Conservation (phyloP, 2,888 invertebrate genomes). For the Apamea monoglypha region DNA sequence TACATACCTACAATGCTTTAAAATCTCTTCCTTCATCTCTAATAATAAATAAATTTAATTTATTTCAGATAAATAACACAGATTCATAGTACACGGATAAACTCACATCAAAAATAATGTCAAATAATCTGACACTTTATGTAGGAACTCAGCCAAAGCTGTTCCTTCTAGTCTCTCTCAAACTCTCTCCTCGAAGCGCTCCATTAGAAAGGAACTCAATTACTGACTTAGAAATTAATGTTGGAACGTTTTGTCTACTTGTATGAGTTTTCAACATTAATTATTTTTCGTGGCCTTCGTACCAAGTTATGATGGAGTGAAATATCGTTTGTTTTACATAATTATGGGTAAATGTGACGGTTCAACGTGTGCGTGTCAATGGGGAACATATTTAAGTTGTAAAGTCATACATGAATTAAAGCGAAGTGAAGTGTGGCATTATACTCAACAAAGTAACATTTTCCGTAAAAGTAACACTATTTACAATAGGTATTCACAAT, state of each 20-base stretch:
- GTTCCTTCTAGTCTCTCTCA: conserved; percentile 39
- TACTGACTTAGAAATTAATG: conserved; percentile 66
- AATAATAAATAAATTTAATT: too few species aligned
- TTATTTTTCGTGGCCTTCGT: conserved; percentile 67
- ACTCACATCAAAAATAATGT: too few species aligned
- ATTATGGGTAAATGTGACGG: conserved; percentile 43
- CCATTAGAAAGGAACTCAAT: conserved; percentile 64
- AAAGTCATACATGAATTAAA: background rate
- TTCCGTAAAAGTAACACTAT: background rate
- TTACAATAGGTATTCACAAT: background rate
- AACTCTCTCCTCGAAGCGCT: conserved; percentile 50
- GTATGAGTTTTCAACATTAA: conserved; percentile 69
- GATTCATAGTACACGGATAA: too few species aligned
- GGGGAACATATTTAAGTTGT: conserved; percentile 5
- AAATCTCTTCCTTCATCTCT: conserved; percentile 10
- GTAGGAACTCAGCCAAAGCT: conserved; percentile 36
- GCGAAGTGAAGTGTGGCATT: background rate
- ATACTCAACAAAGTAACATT: background rate
- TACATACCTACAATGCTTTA: background rate
- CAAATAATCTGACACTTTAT: conserved; percentile 39
- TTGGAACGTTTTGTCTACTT: conserved; percentile 63
- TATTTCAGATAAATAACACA: too few species aligned
- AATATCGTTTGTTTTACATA: conserved; percentile 59
- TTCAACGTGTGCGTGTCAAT: conserved; percentile 35
- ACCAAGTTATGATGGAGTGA: conserved; percentile 57